phyloP scores from a whole-genome alignment of 2,113 vertebrate species.

The Phrynosoma platyrhinos region DNA sequence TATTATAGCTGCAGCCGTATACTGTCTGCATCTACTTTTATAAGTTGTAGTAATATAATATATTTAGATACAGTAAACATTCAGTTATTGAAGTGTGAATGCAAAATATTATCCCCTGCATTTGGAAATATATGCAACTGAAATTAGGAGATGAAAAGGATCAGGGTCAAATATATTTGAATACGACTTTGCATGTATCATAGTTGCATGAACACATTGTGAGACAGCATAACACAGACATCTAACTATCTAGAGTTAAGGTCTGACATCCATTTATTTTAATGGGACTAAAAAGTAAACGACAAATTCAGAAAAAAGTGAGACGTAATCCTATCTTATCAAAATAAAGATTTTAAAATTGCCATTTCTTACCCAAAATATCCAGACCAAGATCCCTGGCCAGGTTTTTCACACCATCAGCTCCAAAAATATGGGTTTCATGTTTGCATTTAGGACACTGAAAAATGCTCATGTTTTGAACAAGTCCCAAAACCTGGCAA shows the following conservation, averaged over 20 bases:
- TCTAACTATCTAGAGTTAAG: neutral
- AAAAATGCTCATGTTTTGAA: slow-evolving; percentile 99
- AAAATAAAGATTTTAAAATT: neutral
- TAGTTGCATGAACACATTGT: neutral
- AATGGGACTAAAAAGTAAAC: neutral
- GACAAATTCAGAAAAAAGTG: neutral
- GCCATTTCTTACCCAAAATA: slow-evolving; percentile 84
- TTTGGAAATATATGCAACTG: neutral
- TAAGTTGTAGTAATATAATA: no score
- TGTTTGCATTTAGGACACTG: slow-evolving; percentile 94
- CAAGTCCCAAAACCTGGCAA: slow-evolving; percentile 90
- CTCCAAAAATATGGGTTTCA: slow-evolving; percentile 93
- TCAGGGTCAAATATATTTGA: neutral
- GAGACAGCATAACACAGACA: neutral
- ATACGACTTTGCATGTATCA: neutral
- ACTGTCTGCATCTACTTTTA: neutral
- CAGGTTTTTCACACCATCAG: slow-evolving; percentile 86
- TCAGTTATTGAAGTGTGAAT: neutral
- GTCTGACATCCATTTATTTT: neutral
- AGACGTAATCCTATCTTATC: no score
- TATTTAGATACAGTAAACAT: neutral
- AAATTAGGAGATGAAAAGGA: neutral
- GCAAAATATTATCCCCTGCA: neutral
- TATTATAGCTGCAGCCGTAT: neutral
- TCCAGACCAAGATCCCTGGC: slow-evolving; percentile 84